Evolutionary conservation across 2,113 vertebrate genomes (phyloP), one percentile per base, ranked within the genome.

Genomic region (Alouatta palliata): DNA sequence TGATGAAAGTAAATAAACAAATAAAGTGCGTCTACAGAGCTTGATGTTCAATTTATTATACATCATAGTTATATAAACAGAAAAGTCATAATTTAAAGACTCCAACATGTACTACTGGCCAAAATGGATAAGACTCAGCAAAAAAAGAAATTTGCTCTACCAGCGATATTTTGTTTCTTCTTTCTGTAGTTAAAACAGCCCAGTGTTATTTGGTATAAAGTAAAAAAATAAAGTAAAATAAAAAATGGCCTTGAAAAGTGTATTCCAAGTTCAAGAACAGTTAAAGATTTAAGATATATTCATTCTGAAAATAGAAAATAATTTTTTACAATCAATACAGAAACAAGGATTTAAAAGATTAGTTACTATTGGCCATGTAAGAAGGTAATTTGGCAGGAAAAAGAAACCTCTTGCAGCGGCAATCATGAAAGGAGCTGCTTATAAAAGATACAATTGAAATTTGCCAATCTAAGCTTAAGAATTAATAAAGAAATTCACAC

Each of bases 111-210:
- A 66, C 71, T 76, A 92, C 75, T 87, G 96, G 84, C 90, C 81
- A 98, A 98, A 97, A 80, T 94, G n/a, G 76, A 75, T 73, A 70
- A 82, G 96, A 81, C 58, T 97, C 96, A 97, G 97, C 80, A 97
- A 6, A 98, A 91, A 98, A 97, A 73, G 1, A 56, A 91, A 80
- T 95, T 82, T 98, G 27, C 81, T 96, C 49, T 56, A 40, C 14
- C 79, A 98, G 84, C 75, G 94, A 94, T 88, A 97, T 95, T 97
- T 89, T 52, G 0, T 93, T 95, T 89, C 79, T 20, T 90, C 10
- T 96, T 73, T 95, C 30, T 96, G 6, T 94, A 84, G 77, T 90
- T 91, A 97, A 95, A 91, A 85, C 12, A 97, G 76, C 10, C 91
- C 87, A 97, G 92, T 97, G 4, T 27, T 96, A 68, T 40, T 86